Evolutionary conservation across 1,140 invertebrate species (phyloP), one percentile per base, ranked within the genome.

Genomic region (Temnothorax curvispinosus): DNA sequence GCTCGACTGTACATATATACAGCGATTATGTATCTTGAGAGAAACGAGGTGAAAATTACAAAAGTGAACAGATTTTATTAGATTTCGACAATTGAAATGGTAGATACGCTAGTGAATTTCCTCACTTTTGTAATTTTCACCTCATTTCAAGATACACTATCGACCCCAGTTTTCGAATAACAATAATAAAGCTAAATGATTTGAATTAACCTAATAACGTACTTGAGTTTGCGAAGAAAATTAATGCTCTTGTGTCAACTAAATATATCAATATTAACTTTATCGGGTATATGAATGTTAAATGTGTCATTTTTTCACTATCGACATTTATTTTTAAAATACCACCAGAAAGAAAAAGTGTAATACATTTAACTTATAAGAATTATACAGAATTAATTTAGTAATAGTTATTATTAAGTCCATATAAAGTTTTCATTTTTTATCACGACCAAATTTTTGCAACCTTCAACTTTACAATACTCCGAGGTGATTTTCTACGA

Each of bases 401-500:
- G 44, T 74, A 27, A 27, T 27, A 27, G 27, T 27, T 27, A 27
- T 27, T 27, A 64, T 47, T 32, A 44, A 35, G 18, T 56, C 0
- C 21, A 38, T 72, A 50, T 82, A 35, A 82, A 82, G 50, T 67
- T 67, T 81, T 18, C 5, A 41, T 21, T 27, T 67, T 81, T 44
- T 35, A 62, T 32, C 67, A 54, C 87, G 21, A 50, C 9, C 0
- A 44, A 85, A 74, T 72, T 52, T 47, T 56, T 71, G 38, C 13
- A 8, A 60, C 6, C 9, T 74, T 38, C 41, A 64, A 9, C 27
- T 82, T 95, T 97, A 98, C 27, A 98, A 95, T 92, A 98, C 95
- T 67, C 97, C 97, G 87, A 98, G 94, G 77, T 96, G 96, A 93
- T 96, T 97, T 95, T 98, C 98, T 60, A 98, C 96, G 38, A 98